Base-by-base conservation (phyloP, 2,797 vertebrate genomes). In the Pygocentrus nattereri region DNA sequence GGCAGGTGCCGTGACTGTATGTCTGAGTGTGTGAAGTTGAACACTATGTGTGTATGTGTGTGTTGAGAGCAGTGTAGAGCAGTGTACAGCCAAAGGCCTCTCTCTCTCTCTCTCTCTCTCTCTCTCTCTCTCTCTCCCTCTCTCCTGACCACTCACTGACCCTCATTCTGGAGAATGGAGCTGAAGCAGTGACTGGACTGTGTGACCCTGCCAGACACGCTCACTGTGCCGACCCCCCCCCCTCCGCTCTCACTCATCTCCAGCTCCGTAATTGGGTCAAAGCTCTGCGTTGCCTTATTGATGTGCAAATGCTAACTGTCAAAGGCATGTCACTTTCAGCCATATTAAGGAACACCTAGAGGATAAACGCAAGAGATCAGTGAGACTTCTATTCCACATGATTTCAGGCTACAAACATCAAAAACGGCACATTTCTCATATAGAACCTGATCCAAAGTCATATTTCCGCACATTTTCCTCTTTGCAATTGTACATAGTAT, bases 231-330 rank as follows among this genome's bases (percentile, higher is more conserved):
- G 12, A 30, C 6, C 52, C 18, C 21, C 19, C 52, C 23, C 58
- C 18, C 61, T 61, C 27, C 30, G 78, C 80, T 38, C 86, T 89
- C 89, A 85, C 89, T 87, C 88, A 88, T 79, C 90, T 91, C 86
- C 82, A 87, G 85, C 34, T 77, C 85, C 10, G 90, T 92, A 93
- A 93, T 93, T 93, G 92, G 93, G 92, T 93, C 92, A 94, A 91
- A 91, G 89, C 89, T 88, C 85, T 85, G 86, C 87, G 85, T 86
- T 88, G 82, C 82, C 87, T 90, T 90, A 90, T 93, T 93, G 92
- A 93, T 92, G 92, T 92, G 93, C 90, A 92, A 93, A 92, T 92
- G 88, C 79, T 80, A 77, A 82, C 86, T 78, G 84, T 87, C 82
- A 64, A 74, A 77, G 73, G 77, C 84, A 65, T 89, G 88, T 91